A percentile compares a stretch with the other conserved stretches of the same genome.
These are phyloP conservation scores for Tachysurus vachellii DNA, from an alignment of 2,113 vertebrate genomes.

Conservation along the genomic window DNA sequence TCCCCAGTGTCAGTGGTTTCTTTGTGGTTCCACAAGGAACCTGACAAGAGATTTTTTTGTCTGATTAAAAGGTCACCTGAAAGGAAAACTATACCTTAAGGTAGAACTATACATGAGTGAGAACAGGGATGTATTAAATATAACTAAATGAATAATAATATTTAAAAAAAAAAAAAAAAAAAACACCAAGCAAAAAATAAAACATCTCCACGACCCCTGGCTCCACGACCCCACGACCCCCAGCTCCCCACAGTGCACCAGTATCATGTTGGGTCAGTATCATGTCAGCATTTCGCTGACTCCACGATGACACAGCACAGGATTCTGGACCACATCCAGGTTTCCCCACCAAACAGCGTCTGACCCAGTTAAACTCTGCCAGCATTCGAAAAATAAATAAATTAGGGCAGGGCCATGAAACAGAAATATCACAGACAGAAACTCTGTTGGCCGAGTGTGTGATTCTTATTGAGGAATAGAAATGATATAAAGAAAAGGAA, in stretches of 20 bases:
- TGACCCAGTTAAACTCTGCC: background rate
- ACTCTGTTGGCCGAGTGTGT: background rate
- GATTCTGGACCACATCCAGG: background rate
- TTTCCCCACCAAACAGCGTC: background rate
- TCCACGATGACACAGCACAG: background rate
- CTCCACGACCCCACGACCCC: background rate
- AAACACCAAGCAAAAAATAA: no score
- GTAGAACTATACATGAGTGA: no score
- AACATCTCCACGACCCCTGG: no score
- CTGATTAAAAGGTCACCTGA: no score
- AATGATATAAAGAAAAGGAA: background rate
- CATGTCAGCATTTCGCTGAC: background rate
- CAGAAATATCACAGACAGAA: background rate
- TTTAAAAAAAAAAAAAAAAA: no score
- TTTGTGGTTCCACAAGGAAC: no score
- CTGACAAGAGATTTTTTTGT: no score
- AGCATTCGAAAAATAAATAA: background rate
- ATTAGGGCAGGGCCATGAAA: no score
- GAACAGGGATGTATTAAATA: no score
- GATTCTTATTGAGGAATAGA: background rate
- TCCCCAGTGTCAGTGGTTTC: no score
- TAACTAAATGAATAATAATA: no score
- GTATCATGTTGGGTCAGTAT: background rate
- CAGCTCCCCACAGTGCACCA: background rate
- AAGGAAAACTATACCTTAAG: no score